Base-by-base conservation (phyloP, 2,888 invertebrate species). In the Drosophila pegasa region DNA sequence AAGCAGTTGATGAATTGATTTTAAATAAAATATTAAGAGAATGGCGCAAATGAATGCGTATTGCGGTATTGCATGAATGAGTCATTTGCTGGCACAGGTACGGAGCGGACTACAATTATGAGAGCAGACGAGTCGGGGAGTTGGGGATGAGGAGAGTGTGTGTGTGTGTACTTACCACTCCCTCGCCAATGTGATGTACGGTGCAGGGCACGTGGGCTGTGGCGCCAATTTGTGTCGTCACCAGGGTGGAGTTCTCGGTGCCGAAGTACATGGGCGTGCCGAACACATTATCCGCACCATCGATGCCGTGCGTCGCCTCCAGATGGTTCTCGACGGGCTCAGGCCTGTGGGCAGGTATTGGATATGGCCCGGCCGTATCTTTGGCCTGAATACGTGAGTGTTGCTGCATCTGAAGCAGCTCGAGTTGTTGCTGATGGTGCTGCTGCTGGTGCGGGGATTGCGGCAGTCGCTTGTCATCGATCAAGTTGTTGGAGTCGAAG, bases 141-240 rank as follows among this genome's bases (percentile, higher is more conserved):
- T 29, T 7, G 8, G 18, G 16, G n/a, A 50, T 56, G 27, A 51
- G 14, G 40, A 18, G 27, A 2, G n/a, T 14, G 3, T 18, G 20
- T 12, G 38, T 40, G 50, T 31, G 22, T 73, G 51, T 80, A 95
- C 96, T 96, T 92, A 97, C 97, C 94, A 96, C 95, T 87, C 97
- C 97, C 92, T 97, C 97, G 55, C 97, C 97, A 83, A 97, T 96
- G 91, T 96, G 96, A 91, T 95, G 95, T 75, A 97, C 96, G 73
- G 96, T 94, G 91, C 97, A 97, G 1, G 97, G 97, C 72, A 97
- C 93, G 65, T 96, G 94, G 4, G 97, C 97, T 0, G 96, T 96
- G 66, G 96, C 96, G 16, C 97, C 97, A 45, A 95, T 96, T 93
- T 97, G 97, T 81, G 97, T 96, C 72, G 95, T 95, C 90, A 97